A percentile compares a stretch with the other conserved stretches of the same genome.
phyloP scores from a whole-genome alignment of 2,888 invertebrate genomes.

The Pristionchus mayeri region DNA sequence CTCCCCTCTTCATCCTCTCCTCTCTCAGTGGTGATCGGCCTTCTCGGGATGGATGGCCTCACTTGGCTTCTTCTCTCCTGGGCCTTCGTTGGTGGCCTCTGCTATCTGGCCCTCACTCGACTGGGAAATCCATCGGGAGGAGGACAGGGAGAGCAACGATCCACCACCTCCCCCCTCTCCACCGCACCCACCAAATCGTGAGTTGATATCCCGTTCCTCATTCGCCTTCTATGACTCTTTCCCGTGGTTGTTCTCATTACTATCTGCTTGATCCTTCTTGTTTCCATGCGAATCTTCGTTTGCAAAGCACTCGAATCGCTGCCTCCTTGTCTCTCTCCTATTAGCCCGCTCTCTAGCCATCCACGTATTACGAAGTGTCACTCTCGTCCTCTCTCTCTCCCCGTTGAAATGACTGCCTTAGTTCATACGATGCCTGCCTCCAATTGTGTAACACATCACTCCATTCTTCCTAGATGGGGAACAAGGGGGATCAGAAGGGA shows the following conservation, averaged over 20 bases:
- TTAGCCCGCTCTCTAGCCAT: not conserved
- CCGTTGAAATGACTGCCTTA: conserved; percentile 20
- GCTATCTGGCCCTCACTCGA: conserved; percentile 71
- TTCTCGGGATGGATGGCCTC: conserved; percentile 59
- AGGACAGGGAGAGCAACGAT: conserved; percentile 31
- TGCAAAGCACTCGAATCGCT: conserved; percentile 45
- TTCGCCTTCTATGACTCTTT: not conserved
- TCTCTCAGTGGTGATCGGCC: conserved; percentile 47
- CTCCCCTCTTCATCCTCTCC: not conserved
- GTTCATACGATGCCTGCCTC: conserved; percentile 24
- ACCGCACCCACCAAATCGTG: conserved; percentile 33
- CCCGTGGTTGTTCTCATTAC: not conserved
- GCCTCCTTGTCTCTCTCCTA: conserved; percentile 18
- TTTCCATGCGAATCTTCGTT: conserved; percentile 47
- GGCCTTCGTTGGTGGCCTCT: conserved; percentile 70
- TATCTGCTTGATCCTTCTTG: conserved; percentile 40
- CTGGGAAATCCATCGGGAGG: conserved; percentile 63
- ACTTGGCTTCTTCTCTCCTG: conserved; percentile 72
- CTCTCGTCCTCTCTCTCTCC: conserved; percentile 33
- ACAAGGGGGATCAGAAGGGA: conserved; percentile 6
- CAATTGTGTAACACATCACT: conserved; percentile 41
- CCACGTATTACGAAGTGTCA: conserved; percentile 42
- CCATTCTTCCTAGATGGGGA: conserved; percentile 24
- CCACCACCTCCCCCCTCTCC: not conserved
- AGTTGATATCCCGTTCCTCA: conserved; percentile 14